Conservation (phyloP, 1,140 invertebrate species). For the Euborellia annulipes region DNA sequence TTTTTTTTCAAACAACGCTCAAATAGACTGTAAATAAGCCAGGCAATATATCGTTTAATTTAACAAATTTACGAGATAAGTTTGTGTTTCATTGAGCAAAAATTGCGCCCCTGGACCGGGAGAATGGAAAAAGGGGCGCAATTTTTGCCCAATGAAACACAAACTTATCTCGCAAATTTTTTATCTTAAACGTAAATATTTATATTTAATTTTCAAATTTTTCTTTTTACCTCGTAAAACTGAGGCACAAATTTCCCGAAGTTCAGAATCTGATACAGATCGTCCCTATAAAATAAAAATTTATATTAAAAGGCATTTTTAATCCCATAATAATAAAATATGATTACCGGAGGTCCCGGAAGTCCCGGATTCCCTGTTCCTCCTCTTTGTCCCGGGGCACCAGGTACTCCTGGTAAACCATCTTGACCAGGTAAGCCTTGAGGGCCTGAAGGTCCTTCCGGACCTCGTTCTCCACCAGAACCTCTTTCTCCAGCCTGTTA, state of each 20-base stretch:
- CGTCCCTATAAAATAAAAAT: conserved; percentile 30
- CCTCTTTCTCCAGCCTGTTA: conserved; percentile 36
- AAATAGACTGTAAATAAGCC: too few species aligned
- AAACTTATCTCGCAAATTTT: too few species aligned
- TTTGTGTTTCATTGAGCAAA: too few species aligned
- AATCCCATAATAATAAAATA: conserved; percentile 1
- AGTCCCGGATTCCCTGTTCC: conserved; percentile 35
- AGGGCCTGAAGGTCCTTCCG: conserved; percentile 26
- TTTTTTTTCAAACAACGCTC: too few species aligned
- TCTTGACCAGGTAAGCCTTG: conserved; percentile 30
- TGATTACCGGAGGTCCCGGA: conserved; percentile 28
- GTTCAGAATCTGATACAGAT: conserved; percentile 33
- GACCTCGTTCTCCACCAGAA: conserved; percentile 31
- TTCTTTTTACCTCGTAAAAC: conserved; percentile 39
- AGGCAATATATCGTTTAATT: too few species aligned
- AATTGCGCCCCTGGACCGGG: too few species aligned
- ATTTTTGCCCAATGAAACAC: too few species aligned
- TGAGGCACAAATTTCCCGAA: conserved; percentile 36
- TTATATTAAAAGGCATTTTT: too few species aligned
- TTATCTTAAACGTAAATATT: too few species aligned
- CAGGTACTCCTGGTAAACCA: conserved; percentile 28
- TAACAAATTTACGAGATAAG: too few species aligned
- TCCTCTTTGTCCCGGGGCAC: conserved; percentile 27
- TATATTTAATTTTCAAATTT: too few species aligned
- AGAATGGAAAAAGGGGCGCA: too few species aligned